Evolutionary conservation across 2,888 invertebrate genomes (phyloP).

Genomic region (Pomacea canaliculata): DNA sequence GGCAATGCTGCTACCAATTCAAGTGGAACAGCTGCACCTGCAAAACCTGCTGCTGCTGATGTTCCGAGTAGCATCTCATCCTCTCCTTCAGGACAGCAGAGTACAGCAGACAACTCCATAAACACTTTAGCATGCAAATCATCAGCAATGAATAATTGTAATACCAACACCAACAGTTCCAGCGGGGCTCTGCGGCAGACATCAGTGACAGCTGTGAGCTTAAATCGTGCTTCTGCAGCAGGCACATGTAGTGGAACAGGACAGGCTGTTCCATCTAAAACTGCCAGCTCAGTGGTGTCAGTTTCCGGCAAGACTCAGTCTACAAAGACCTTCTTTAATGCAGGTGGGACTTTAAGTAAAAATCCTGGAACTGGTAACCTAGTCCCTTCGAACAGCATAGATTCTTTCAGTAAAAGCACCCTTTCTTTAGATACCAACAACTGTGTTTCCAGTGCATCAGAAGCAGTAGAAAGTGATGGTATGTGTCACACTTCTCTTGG

Average conservation of each 20-base stretch:
- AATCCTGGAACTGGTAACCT: not conserved
- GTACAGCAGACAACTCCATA: not conserved
- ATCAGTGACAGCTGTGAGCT: too few species aligned
- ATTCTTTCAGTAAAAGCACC: too few species aligned
- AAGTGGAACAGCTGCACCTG: not conserved
- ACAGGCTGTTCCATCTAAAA: not conserved
- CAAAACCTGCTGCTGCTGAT: too few species aligned
- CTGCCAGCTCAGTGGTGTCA: not conserved
- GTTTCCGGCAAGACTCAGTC: not conserved
- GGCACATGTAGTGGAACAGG: too few species aligned
- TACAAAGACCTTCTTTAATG: not conserved
- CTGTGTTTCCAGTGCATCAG: too few species aligned
- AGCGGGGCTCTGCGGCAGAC: conserved; percentile 26
- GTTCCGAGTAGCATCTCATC: not conserved
- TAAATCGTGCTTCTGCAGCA: too few species aligned
- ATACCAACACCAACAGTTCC: conserved; percentile 28
- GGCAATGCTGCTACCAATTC: not conserved
- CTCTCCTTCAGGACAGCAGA: not conserved
- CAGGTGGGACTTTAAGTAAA: not conserved
- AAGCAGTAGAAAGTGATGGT: too few species aligned
- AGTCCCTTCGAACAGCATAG: too few species aligned
- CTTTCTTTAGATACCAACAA: too few species aligned
- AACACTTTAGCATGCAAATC: too few species aligned
- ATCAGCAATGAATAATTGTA: not conserved
- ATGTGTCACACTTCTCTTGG: not conserved